A percentile compares a stretch with the other conserved stretches of the same genome.
These are phyloP conservation scores for Saguinus midas DNA, from an alignment of 2,113 vertebrate genomes.

Conservation along the genomic window DNA sequence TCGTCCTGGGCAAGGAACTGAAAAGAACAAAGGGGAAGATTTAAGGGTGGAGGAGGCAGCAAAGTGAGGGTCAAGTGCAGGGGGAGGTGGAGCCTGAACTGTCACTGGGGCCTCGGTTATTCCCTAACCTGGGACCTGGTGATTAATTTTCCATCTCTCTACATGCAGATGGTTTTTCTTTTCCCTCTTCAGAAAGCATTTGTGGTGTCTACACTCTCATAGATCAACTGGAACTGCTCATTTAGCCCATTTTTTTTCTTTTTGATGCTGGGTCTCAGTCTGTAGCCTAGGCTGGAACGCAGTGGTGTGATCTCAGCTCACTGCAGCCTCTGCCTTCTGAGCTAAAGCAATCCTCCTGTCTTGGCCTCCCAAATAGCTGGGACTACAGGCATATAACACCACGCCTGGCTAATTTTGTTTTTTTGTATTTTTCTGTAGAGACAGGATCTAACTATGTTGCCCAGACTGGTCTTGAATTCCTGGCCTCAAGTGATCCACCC, in stretches of 20 bases:
- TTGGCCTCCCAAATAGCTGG: background rate
- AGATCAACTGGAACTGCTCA: background rate
- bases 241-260: background rate
- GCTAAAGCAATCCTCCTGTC: background rate
- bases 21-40: background rate
- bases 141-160: background rate
- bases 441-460: background rate
- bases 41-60: background rate
- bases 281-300: background rate
- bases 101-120: too few relatives aligned
- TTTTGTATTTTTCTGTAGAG: background rate
- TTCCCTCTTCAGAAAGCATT: background rate
- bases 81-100: too few relatives aligned
- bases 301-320: background rate
- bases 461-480: background rate
- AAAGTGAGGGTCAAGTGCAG: background rate
- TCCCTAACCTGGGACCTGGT: background rate
- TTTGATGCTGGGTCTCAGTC: background rate
- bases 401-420: background rate
- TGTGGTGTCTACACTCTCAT: background rate
- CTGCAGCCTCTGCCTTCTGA: background rate
- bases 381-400: background rate
- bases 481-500: background rate
- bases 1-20: slow-evolving; percentile 46
- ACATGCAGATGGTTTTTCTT: background rate